Evolutionary conservation across 2,113 vertebrate species (phyloP), one percentile per base, ranked within the genome.

Genomic region (Hippopotamus amphibius): DNA sequence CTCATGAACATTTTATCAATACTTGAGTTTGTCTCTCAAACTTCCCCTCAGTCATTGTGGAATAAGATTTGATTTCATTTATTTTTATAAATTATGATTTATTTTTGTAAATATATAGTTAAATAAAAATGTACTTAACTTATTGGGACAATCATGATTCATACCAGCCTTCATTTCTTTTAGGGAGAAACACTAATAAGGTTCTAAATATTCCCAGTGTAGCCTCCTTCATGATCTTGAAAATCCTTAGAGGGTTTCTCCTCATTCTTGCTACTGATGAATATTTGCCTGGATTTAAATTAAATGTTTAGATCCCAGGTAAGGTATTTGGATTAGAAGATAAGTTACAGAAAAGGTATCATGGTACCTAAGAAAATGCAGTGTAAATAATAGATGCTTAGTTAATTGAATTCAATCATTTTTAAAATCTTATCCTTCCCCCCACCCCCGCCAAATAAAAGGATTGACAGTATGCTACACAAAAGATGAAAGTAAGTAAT

Each of bases 201-300:
- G 16, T 94, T 93, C 43, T 88, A 80, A 93, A 30, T 33, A 90
- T 81, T 89, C 50, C 37, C 46, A 76, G 6, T 41, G 16, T 53
- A 88, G 33, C 26, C 19, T 91, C 21, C 41, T 92, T 90, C 57
- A 57, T 71, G 14, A 81, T 76, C 43, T 69, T 91, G 43, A 88
- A 89, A 97, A 81, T 83, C 8, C n/a, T 79, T 90, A 43, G 80
- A 89, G 33, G 63, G 10, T 46, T 93, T 96, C 61, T 79, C n/a
- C 89, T 63, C 14, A 28, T 74, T 94, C 50, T 94, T 88, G 19
- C 14, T 80, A 61, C 61, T 61, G n/a, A 68, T 63, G 5, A 87
- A 55, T 66, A 2, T 72, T 57, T 95, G 3, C 14, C 77, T 85
- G 5, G 6, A 16, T 43, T 53, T 92, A 63, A 94, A 48, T 83